Base-by-base conservation (phyloP, 2,113 vertebrate species). In the Hyperopisus bebe region DNA sequence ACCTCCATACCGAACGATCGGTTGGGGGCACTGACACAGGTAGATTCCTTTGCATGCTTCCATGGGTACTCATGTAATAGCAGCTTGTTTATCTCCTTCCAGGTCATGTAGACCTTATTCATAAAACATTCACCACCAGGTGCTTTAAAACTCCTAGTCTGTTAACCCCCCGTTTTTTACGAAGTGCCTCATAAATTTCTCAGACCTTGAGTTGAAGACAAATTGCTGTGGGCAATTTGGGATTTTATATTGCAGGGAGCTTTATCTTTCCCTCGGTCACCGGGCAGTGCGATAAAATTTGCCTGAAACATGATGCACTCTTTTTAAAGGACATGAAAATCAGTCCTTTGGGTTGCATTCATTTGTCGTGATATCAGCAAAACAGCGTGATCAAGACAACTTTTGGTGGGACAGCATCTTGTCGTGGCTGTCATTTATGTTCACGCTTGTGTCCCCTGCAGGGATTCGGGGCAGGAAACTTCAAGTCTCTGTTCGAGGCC, bases 381-480 rank as follows among this genome's bases (percentile, higher is more conserved):
- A 50, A 44, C 47, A 44, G 21, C 47, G 3, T n/a, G 85, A 89
- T n/a, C 7, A 62, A 51, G 46, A 90, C 82, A 74, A 74, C 39
- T 6, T 42, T 4, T 10, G 8, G 82, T 70, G 17, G 5, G 46
- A 86, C 11, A 27, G n/a, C 84, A 53, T 35, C 27, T 2, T 51
- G 15, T 50, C 15, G 0, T 39, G 62, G 53, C 3, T 80, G 89
- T 92, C 90, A 92, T 92, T 92, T 82, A 91, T 90, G 91, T 93
- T 94, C 91, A 84, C 86, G 92, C 88, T 91, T 92, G 90, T 93
- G 27, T 88, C 90, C 44, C 91, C 92, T 93, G 42, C 93, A 97
- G 96, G 96, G 96, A 90, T 97, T 97, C 31, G 96, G 96, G 85
- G 96, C 96, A 90, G 96, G 96, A 89, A 97, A 97, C 93, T 96